Percentiles rank a stretch among this genome's conserved stretches.
These are phyloP conservation scores for Temnothorax rugatulus DNA, from an alignment of 2,888 invertebrate species.

Conservation along the genomic window DNA sequence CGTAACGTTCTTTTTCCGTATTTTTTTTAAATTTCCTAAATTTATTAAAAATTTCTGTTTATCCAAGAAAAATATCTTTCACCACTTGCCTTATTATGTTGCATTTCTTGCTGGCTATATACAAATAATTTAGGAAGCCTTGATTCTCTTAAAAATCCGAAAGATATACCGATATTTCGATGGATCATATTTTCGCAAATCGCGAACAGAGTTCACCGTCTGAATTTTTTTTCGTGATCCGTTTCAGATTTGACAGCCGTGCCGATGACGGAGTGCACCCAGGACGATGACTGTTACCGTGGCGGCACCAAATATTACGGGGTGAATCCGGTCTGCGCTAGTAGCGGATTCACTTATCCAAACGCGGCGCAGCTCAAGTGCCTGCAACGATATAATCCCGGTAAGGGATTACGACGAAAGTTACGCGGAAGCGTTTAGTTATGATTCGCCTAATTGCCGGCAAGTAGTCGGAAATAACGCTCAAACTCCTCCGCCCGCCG, in stretches of 20 bases:
- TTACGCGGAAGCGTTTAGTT: slow-evolving; percentile 46
- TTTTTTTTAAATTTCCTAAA: not conserved
- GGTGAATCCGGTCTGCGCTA: slow-evolving; percentile 77
- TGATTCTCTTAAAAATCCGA: not conserved
- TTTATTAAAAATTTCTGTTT: not conserved
- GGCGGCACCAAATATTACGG: slow-evolving; percentile 55
- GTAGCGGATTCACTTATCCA: slow-evolving; percentile 79
- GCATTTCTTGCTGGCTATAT: too few species aligned
- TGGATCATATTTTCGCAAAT: not conserved
- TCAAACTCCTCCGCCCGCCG: slow-evolving; percentile 9
- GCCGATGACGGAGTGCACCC: slow-evolving; percentile 30
- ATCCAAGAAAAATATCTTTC: not conserved
- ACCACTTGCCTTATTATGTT: not conserved
- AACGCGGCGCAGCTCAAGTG: slow-evolving; percentile 78
- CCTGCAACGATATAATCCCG: slow-evolving; percentile 68
- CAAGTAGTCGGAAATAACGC: slow-evolving; percentile 38
- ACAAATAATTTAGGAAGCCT: not conserved
- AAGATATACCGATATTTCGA: not conserved
- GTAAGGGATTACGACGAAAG: slow-evolving; percentile 53
- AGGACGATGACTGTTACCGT: slow-evolving; percentile 59
- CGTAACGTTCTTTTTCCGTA: not conserved
- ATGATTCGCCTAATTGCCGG: slow-evolving; percentile 37
- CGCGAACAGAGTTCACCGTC: not conserved
- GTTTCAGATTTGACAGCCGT: slow-evolving; percentile 42
- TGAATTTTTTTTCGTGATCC: not conserved